Conservation (phyloP, 2,113 vertebrate species). For the Lagopus leucura region DNA sequence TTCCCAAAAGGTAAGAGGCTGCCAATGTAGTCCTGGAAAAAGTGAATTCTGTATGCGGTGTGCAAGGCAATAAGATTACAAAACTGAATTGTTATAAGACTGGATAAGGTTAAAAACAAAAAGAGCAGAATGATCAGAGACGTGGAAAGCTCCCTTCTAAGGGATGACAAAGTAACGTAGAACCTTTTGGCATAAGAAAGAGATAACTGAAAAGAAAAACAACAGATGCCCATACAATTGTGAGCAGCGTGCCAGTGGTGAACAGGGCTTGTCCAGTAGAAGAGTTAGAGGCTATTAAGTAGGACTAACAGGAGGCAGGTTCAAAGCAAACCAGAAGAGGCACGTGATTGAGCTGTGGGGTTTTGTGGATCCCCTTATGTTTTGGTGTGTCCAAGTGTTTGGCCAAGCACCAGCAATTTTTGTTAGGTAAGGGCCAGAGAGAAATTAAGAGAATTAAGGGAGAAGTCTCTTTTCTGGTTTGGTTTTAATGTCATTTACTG, state of each 20-base stretch:
- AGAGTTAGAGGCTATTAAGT: neutral
- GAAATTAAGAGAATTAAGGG: neutral
- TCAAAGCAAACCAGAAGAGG: neutral
- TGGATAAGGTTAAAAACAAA: neutral
- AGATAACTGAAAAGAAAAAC: accelerated
- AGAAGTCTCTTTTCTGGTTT: neutral
- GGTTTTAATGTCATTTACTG: neutral
- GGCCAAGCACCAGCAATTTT: neutral
- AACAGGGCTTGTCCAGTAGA: neutral
- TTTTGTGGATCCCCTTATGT: neutral
- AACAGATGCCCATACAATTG: neutral
- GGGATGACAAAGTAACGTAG: neutral
- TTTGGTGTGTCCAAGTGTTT: neutral
- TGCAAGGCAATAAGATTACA: neutral
- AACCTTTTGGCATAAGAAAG: neutral
- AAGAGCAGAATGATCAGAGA: neutral
- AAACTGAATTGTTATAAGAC: neutral
- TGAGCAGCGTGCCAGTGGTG: neutral
- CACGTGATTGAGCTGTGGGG: neutral
- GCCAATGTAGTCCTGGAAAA: neutral
- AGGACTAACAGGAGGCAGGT: neutral
- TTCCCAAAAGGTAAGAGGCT: slow-evolving; percentile 91
- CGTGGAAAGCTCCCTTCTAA: neutral
- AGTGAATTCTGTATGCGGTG: neutral
- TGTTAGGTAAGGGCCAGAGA: neutral